Evolutionary conservation across 2,797 vertebrate species (phyloP).

Genomic region (Pangasius djambal): DNA sequence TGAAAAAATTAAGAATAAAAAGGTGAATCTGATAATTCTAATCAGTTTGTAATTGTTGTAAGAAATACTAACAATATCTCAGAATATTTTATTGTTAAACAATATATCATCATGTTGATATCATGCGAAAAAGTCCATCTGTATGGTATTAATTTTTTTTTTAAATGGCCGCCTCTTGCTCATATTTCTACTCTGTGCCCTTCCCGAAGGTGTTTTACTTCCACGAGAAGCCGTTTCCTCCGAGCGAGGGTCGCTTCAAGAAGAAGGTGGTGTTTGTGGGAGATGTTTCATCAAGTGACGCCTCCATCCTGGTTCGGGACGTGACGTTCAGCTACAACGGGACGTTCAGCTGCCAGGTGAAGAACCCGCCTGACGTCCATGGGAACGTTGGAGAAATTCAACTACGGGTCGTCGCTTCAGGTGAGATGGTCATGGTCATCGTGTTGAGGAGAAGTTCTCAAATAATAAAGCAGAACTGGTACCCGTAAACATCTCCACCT

Average conservation of each 20-base stretch:
- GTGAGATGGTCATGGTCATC: slow-evolving; percentile 53
- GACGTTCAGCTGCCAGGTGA: slow-evolving; percentile 90
- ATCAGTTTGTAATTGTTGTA: neutral
- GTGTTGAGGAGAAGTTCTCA: neutral
- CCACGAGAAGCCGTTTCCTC: slow-evolving; percentile 73
- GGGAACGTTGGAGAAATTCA: slow-evolving; percentile 80
- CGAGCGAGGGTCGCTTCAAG: slow-evolving; percentile 76
- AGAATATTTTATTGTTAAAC: neutral
- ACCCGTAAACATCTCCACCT: neutral
- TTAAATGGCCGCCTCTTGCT: neutral
- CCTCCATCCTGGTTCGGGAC: slow-evolving; percentile 82
- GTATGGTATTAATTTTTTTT: neutral
- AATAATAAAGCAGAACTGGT: neutral
- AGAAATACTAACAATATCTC: neutral
- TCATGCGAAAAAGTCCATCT: neutral
- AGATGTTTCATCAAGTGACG: slow-evolving; percentile 80
- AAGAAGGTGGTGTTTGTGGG: slow-evolving; percentile 84
- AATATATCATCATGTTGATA: neutral
- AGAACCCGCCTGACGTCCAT: slow-evolving; percentile 85
- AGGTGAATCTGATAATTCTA: neutral
- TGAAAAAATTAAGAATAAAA: neutral
- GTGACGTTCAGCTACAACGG: slow-evolving; percentile 88
- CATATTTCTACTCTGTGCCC: neutral
- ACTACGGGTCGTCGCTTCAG: slow-evolving; percentile 82
- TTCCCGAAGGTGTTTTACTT: slow-evolving; percentile 84